Evolutionary conservation across 2,113 vertebrate genomes (phyloP), one percentile per base, ranked within the genome.

Genomic region (Gymnarchus niloticus): DNA sequence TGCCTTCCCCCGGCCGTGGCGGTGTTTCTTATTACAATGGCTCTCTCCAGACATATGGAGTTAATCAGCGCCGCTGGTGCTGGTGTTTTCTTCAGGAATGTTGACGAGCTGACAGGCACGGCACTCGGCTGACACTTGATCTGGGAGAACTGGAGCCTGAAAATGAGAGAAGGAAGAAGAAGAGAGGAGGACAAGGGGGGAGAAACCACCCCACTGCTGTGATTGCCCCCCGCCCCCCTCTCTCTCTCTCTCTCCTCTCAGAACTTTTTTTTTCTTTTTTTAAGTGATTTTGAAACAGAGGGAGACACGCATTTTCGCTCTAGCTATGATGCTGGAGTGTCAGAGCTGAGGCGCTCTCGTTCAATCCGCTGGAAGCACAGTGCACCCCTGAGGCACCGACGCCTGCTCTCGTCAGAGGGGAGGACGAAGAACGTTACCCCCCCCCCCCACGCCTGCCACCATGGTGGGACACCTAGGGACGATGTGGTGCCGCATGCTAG

Each of bases 71-170:
- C 88, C 88, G 89, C 91, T 91, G 90, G 93, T 94, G 93, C 94
- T 95, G 93, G 93, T 93, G 93, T 93, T 94, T 91, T 95, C 93
- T 94, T 92, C 89, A 94, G 94, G 95, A 94, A 93, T 93, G 94
- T 92, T 94, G 95, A 96, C 94, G 94, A 94, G 90, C 93, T 94
- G 94, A 96, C 95, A 94, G 95, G 91, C 91, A 88, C 91, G 92
- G 90, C 89, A 88, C 91, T 93, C 91, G 93, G 89, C 93, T 95
- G 95, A 95, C 95, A 93, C 90, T 92, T 87, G 93, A 93, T 93
- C 93, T 93, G 92, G 89, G 89, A 92, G 87, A 89, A 86, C 92
- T 91, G 88, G 89, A 92, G 85, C 88, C 87, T 88, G 85, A 89
- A 91, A 92, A 89, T 91, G 81, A 59, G 90, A 88, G 88, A 87